Conservation (phyloP, 2,113 vertebrate genomes). For the Cnemophilus loriae region DNA sequence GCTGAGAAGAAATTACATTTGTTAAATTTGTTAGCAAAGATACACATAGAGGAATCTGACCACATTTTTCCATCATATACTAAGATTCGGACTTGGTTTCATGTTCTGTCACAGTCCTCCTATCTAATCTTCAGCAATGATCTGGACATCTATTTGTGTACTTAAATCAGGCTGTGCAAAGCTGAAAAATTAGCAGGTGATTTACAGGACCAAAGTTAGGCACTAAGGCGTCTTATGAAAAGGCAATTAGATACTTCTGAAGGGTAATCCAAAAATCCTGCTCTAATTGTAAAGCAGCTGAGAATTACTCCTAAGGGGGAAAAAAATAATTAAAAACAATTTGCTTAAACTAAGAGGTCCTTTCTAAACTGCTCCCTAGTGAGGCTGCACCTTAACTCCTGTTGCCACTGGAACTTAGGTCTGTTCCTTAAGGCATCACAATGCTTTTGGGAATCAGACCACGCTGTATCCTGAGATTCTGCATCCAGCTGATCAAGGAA, state of each 20-base stretch:
- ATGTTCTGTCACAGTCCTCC: not conserved
- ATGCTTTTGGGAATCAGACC: not conserved
- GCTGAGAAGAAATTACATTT: not conserved
- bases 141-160: not conserved
- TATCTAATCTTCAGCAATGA: not conserved
- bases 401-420: not conserved
- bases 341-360: not conserved
- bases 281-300: not conserved
- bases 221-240: not conserved
- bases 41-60: not conserved
- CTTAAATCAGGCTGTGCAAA: not conserved
- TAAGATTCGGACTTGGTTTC: accelerated
- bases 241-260: not conserved
- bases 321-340: not conserved
- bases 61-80: not conserved
- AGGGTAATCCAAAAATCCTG: slow-evolving; percentile 1
- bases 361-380: not conserved
- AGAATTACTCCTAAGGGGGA: not conserved
- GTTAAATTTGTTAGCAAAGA: not conserved
- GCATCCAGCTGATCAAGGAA: not conserved
- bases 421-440: not conserved
- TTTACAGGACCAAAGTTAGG: slow-evolving; percentile 3
- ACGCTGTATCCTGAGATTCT: not conserved
- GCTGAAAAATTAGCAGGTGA: slow-evolving; percentile 31
- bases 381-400: not conserved